These are phyloP conservation scores for Struthio camelus DNA, from an alignment of 2,113 vertebrate genomes.

Conservation along the genomic window DNA sequence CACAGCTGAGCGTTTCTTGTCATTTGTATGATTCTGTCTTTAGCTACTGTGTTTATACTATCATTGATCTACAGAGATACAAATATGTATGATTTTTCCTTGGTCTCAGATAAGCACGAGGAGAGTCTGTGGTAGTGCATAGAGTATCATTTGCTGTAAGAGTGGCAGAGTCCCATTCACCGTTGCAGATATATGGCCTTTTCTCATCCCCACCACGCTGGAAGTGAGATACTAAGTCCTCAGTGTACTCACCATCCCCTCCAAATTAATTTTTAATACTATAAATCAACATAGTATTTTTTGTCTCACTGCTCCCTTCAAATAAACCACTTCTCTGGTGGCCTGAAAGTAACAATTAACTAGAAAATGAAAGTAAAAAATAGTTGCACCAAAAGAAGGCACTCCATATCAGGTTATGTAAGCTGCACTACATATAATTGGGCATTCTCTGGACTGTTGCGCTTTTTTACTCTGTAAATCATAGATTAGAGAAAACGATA, in stretches of 20 bases:
- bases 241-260: neutral
- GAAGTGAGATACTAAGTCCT: neutral
- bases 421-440: neutral
- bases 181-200: neutral
- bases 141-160: neutral
- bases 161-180: neutral
- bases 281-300: neutral
- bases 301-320: constrained; percentile 1
- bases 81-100: neutral
- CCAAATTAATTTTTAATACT: neutral
- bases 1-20: neutral
- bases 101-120: neutral
- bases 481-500: neutral
- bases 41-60: neutral
- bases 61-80: neutral
- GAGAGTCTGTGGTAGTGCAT: neutral
- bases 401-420: neutral
- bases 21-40: neutral
- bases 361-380: neutral
- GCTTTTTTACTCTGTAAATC: neutral
- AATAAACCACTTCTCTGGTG: neutral
- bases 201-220: neutral
- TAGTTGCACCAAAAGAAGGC: neutral
- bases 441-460: neutral
- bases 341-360: neutral